Conservation (phyloP, 2,888 invertebrate genomes). For the Folsomia candida region DNA sequence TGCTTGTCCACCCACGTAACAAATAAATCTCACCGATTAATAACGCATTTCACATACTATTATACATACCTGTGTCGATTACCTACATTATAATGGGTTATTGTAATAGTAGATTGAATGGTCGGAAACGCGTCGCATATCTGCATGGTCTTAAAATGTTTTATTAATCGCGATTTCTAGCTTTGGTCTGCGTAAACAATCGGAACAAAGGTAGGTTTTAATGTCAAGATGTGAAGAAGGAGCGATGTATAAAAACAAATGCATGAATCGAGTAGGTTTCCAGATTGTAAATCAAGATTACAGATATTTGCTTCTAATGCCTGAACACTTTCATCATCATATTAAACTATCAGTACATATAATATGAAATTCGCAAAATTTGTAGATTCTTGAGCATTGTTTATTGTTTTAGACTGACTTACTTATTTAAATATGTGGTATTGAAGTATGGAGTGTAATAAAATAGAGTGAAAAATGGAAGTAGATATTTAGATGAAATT, state of each 20-base stretch:
- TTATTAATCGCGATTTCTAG: neutral
- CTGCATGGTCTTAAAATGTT: neutral
- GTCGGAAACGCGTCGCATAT: neutral
- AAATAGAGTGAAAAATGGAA: neutral
- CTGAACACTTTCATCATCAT: neutral
- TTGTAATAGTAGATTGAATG: neutral
- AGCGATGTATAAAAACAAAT: no score
- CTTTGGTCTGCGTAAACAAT: constrained; percentile 7
- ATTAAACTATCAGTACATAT: neutral
- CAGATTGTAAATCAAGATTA: constrained; percentile 14
- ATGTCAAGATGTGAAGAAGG: constrained; percentile 8
- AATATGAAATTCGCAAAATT: neutral
- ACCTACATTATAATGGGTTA: neutral
- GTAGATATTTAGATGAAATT: no score
- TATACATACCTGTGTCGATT: neutral
- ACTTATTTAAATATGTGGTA: neutral
- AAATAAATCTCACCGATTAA: neutral
- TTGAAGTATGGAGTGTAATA: neutral
- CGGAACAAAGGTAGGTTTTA: constrained; percentile 13
- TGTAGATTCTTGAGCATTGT: neutral
- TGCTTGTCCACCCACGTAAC: constrained; percentile 15
- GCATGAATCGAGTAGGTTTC: neutral
- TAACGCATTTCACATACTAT: neutral
- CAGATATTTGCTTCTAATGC: no score
- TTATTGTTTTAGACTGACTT: neutral